A percentile compares a stretch with the other conserved stretches of the same genome.
Conservation (phyloP, 2,113 vertebrate species). For the Drymodes brunneopygia region DNA sequence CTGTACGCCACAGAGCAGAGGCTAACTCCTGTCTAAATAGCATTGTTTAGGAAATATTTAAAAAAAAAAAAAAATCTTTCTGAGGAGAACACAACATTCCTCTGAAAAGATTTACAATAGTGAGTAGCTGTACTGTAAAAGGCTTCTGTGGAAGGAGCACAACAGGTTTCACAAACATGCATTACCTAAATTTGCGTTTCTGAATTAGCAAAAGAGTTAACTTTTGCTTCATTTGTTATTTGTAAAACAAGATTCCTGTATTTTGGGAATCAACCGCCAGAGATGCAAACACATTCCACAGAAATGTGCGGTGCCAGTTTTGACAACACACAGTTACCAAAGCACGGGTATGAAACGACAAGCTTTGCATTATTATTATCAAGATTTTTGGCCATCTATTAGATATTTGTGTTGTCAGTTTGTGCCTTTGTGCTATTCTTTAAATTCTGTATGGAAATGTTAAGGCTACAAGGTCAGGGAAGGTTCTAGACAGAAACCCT, state of each 20-base stretch:
- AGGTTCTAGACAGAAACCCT: background rate
- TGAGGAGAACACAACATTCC: background rate
- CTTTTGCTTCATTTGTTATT: background rate
- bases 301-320: background rate
- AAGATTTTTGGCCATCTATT: background rate
- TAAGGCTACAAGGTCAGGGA: background rate
- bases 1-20: fast-evolving
- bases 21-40: background rate
- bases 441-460: background rate
- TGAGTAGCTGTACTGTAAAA: background rate
- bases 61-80: no score
- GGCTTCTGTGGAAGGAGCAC: background rate
- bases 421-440: background rate
- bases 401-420: background rate
- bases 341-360: background rate
- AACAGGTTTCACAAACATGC: background rate
- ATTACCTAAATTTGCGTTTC: background rate
- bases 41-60: background rate
- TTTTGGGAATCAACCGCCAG: background rate
- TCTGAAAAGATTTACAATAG: background rate
- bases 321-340: background rate
- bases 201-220: background rate
- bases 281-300: background rate
- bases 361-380: background rate
- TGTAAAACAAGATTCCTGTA: background rate